Percentiles rank a stretch among this genome's conserved stretches.
Evolutionary conservation across 2,113 vertebrate species (phyloP).

Genomic region (Geococcyx californianus): DNA sequence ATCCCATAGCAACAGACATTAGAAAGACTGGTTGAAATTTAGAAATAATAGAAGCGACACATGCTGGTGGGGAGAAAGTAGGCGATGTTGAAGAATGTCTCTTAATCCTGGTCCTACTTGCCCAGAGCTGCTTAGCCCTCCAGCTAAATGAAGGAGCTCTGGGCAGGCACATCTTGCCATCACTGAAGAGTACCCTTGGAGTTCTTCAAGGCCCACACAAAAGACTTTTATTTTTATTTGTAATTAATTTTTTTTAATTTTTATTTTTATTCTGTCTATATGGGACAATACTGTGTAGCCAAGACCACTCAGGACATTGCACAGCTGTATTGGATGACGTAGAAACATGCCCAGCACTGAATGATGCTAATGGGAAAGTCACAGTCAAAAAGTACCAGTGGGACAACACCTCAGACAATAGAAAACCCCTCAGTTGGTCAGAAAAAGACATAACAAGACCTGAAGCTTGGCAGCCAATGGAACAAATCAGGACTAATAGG

Average conservation of each 20-base stretch:
- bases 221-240: not conserved
- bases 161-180: not conserved
- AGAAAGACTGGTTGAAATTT: not conserved
- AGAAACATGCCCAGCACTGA: not conserved
- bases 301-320: rapidly evolving
- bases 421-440: not conserved
- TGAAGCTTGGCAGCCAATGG: not conserved
- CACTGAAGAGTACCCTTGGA: not conserved
- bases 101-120: not conserved
- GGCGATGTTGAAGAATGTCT: not conserved
- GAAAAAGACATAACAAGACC: not conserved
- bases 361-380: not conserved
- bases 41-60: not conserved
- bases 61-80: not conserved
- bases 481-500: not conserved
- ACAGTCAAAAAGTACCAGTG: not conserved
- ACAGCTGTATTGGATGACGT: not conserved
- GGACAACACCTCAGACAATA: not conserved
- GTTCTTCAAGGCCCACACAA: not conserved
- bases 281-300: not conserved
- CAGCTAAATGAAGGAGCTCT: not conserved
- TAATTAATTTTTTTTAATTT: too few relatives aligned
- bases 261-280: not conserved
- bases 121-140: not conserved
- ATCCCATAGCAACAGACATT: not conserved